These are phyloP conservation scores for Macrochelys suwanniensis DNA, from an alignment of 2,797 vertebrate genomes.

Conservation along the genomic window DNA sequence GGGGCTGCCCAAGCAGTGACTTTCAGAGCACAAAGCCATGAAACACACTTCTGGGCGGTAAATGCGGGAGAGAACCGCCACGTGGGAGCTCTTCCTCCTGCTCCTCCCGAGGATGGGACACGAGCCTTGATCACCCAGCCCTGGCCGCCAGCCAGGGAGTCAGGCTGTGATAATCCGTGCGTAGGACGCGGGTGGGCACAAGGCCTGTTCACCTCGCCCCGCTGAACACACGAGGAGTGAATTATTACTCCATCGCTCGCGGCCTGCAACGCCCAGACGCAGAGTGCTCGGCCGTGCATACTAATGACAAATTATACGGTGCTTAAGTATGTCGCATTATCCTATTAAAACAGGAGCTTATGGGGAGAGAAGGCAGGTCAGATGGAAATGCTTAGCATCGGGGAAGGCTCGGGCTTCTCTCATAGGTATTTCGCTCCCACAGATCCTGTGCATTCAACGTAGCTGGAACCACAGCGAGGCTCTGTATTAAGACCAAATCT, in stretches of 20 bases:
- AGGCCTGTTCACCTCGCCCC: not conserved
- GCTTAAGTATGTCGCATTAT: not conserved
- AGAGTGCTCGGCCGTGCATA: no score
- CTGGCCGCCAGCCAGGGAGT: no score
- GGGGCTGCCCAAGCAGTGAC: not conserved
- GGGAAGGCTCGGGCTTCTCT: not conserved
- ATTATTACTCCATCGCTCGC: not conserved
- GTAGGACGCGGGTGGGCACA: not conserved
- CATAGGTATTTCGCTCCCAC: not conserved
- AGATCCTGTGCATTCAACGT: not conserved
- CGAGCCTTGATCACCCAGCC: not conserved
- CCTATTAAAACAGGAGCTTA: not conserved
- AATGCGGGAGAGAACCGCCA: not conserved
- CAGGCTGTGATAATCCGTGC: no score
- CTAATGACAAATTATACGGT: no score
- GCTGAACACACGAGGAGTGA: not conserved
- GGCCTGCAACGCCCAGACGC: no score
- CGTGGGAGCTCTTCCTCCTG: not conserved
- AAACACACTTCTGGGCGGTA: not conserved
- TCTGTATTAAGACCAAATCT: no score
- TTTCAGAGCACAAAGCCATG: not conserved
- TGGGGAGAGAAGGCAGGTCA: not conserved
- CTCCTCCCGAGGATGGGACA: not conserved
- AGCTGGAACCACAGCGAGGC: not conserved
- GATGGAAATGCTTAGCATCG: not conserved